Conservation (phyloP, 2,888 invertebrate species). For the Rhingia rostrata region DNA sequence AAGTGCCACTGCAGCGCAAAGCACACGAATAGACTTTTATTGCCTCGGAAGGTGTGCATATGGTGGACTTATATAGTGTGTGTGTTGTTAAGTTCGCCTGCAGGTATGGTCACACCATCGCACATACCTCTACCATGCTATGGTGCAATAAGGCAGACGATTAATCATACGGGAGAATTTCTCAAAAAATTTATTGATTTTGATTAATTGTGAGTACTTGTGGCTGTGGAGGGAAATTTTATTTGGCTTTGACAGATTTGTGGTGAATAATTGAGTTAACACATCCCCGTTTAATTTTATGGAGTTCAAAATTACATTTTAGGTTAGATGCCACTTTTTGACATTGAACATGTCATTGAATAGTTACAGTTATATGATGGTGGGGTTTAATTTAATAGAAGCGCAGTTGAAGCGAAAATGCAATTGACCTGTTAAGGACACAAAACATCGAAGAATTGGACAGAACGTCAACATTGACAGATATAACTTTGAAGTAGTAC, state of each 20-base stretch:
- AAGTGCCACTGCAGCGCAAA: conserved; percentile 34
- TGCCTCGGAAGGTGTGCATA: conserved; percentile 31
- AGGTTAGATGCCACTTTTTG: conserved; percentile 17
- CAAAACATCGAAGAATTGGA: too few species aligned
- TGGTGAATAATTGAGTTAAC: too few species aligned
- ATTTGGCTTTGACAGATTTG: neutral
- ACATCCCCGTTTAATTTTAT: neutral
- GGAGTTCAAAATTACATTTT: neutral
- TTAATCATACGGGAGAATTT: conserved; percentile 59
- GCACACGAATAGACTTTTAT: conserved; percentile 25
- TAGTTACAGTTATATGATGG: neutral
- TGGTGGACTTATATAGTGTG: neutral
- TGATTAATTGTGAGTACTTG: conserved; percentile 64
- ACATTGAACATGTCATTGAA: conserved; percentile 39
- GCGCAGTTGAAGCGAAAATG: too few species aligned
- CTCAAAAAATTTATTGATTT: conserved; percentile 65
- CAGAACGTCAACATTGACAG: too few species aligned
- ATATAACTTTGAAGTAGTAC: too few species aligned
- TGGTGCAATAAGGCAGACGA: conserved; percentile 59
- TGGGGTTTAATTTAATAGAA: too few species aligned
- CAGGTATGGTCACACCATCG: conserved; percentile 16
- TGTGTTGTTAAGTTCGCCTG: neutral
- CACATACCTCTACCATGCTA: conserved; percentile 1
- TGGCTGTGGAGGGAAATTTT: conserved; percentile 32
- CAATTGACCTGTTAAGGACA: too few species aligned